phyloP scores from a whole-genome alignment of 1,140 invertebrate species.

The Ceratina australensis region DNA sequence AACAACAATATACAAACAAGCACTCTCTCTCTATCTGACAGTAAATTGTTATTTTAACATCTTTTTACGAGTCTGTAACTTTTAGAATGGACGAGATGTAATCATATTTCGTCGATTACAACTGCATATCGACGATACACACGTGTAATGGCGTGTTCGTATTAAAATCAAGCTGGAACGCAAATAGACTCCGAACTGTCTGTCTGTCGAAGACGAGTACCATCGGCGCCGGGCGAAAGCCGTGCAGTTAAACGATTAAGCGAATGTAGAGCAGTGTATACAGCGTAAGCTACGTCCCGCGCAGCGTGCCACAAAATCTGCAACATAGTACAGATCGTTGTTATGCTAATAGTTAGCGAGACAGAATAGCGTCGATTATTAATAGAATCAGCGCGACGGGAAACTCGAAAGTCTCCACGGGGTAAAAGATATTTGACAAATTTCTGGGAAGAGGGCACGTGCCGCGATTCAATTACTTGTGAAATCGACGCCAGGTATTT shows the following conservation, averaged over 20 bases:
- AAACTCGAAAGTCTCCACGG: background rate
- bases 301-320: conserved; percentile 18
- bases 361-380: conserved; percentile 58
- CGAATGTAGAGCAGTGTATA: background rate
- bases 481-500: conserved; percentile 18
- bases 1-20: no score
- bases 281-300: conserved; percentile 33
- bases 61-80: no score
- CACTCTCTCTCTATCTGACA: no score
- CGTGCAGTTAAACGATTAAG: conserved; percentile 33
- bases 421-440: no score
- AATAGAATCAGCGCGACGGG: conserved; percentile 56
- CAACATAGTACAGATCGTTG: conserved; percentile 36
- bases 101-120: conserved; percentile 12
- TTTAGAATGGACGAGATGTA: no score
- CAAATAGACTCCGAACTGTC: conserved; percentile 56
- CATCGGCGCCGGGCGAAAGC: conserved; percentile 41
- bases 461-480: conserved; percentile 3
- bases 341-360: conserved; percentile 43
- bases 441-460: background rate
- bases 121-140: conserved; percentile 7
- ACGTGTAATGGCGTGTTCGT: background rate
- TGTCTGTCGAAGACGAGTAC: conserved; percentile 30
- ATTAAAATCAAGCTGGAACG: conserved; percentile 51
- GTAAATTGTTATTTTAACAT: no score